phyloP scores from a whole-genome alignment of 2,113 vertebrate species.

The Apodemus speciosus region DNA sequence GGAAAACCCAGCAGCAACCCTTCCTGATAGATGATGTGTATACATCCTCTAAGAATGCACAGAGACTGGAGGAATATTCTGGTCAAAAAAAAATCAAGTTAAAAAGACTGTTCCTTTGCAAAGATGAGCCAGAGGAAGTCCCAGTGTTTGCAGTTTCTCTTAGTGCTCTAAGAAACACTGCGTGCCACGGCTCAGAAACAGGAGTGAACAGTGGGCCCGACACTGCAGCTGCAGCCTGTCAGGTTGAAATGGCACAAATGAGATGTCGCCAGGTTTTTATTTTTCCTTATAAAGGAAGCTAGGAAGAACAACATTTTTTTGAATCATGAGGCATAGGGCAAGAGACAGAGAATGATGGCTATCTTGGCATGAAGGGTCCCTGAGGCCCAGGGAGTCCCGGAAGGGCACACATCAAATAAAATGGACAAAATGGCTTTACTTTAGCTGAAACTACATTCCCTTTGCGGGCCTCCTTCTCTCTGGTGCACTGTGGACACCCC shows the following conservation, averaged over 20 bases:
- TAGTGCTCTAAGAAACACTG: constrained; percentile 28
- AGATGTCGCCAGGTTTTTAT: constrained; percentile 48
- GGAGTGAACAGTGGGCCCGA: neutral
- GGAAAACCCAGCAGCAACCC: constrained; percentile 12
- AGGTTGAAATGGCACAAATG: constrained; percentile 17
- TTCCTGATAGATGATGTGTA: neutral
- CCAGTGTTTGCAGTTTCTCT: constrained; percentile 5
- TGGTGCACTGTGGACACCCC: constrained; percentile 73
- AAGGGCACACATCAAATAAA: constrained; percentile 64
- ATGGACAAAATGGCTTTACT: constrained; percentile 71
- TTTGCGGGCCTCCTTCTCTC: constrained; percentile 67
- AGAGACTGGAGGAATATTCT: neutral
- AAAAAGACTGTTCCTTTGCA: constrained; percentile 48
- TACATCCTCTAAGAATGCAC: neutral
- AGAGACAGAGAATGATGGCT: constrained; percentile 62
- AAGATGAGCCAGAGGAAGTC: constrained; percentile 26
- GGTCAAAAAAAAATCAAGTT: constrained; percentile 51
- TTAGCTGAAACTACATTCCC: constrained; percentile 71
- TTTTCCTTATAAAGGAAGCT: constrained; percentile 63
- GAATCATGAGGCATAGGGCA: constrained; percentile 22
- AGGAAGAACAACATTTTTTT: constrained; percentile 49
- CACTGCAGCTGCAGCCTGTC: neutral
- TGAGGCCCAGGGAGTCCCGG: constrained; percentile 17
- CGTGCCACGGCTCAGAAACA: constrained; percentile 28
- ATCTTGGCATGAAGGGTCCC: constrained; percentile 21